Evolutionary conservation across 2,113 vertebrate species (phyloP).

Genomic region (Neofelis nebulosa): DNA sequence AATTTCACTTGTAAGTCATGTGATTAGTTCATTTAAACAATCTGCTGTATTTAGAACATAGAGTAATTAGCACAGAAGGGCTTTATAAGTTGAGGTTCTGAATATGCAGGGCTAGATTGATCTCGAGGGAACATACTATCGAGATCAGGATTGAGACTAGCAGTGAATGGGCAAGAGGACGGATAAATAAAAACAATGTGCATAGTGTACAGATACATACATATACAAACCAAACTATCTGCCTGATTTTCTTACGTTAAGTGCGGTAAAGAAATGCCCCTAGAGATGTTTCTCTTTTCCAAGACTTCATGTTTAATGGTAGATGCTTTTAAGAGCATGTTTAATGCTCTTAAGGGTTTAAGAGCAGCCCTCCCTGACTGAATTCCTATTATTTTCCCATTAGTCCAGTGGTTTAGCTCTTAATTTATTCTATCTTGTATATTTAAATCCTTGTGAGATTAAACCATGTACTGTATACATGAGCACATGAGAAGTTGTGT

Average conservation of each 20-base stretch:
- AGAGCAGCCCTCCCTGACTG: neutral
- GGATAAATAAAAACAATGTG: neutral
- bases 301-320: neutral
- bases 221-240: neutral
- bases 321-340: no score
- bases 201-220: neutral
- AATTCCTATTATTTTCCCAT: neutral
- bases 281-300: neutral
- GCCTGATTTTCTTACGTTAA: neutral
- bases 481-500: neutral
- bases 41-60: slow-evolving; percentile 67
- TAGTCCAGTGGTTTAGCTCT: neutral
- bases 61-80: slow-evolving; percentile 57
- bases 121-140: neutral
- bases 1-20: neutral
- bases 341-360: neutral
- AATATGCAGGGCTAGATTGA: neutral
- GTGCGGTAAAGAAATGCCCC: neutral
- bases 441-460: neutral
- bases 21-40: slow-evolving; percentile 41
- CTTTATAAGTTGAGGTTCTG: slow-evolving; percentile 26
- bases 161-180: neutral
- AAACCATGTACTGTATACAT: neutral
- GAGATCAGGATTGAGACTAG: neutral
- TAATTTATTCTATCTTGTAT: neutral